Evolutionary conservation across 1,140 invertebrate species (phyloP).

Genomic region (Choristoneura fumiferana): DNA sequence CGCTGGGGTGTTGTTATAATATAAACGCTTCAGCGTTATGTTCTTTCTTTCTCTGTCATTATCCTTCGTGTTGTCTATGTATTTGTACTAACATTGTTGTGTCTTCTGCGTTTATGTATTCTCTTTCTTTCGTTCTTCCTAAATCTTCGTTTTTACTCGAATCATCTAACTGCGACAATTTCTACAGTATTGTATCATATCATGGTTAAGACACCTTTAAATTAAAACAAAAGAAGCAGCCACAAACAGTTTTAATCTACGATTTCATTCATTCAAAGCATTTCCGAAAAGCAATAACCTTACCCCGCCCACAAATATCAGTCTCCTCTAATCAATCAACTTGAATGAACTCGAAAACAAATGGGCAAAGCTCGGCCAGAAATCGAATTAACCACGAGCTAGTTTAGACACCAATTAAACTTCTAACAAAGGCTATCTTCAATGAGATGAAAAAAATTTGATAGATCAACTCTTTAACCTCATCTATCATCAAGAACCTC

Average conservation of each 20-base stretch:
- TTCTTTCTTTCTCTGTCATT: too few species aligned
- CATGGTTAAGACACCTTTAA: too few species aligned
- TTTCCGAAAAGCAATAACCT: constrained; percentile 28
- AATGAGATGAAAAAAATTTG: constrained; percentile 72
- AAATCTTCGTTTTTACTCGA: too few species aligned
- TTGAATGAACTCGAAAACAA: constrained; percentile 71
- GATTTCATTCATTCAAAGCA: constrained; percentile 20
- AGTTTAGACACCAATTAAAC: constrained; percentile 76
- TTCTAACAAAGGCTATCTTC: constrained; percentile 73
- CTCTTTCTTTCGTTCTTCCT: too few species aligned
- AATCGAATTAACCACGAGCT: constrained; percentile 72
- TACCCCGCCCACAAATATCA: constrained; percentile 41
- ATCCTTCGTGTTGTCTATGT: too few species aligned
- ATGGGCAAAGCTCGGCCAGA: constrained; percentile 52
- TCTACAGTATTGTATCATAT: too few species aligned
- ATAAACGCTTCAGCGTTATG: too few species aligned
- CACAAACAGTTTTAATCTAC: constrained; percentile 1
- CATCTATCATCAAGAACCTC: constrained; percentile 50
- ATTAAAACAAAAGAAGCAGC: constrained; percentile 1
- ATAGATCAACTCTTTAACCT: constrained; percentile 76
- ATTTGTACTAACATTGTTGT: too few species aligned
- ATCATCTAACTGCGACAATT: too few species aligned
- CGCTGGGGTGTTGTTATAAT: too few species aligned
- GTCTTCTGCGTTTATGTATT: too few species aligned
- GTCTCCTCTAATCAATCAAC: constrained; percentile 69